Base-by-base conservation (phyloP, 2,797 vertebrate species). In the Potorous gilbertii region DNA sequence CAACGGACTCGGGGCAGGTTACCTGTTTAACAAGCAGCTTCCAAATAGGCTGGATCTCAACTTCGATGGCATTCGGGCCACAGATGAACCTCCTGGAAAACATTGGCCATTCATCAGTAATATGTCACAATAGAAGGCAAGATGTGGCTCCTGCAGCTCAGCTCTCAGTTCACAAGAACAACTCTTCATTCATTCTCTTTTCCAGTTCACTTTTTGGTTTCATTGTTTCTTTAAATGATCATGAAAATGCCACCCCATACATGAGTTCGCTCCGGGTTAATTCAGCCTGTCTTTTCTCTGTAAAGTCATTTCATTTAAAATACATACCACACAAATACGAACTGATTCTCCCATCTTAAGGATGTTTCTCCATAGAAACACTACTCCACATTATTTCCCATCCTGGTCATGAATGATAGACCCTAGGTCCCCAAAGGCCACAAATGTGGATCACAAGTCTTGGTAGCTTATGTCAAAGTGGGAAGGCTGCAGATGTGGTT, bases 21-120 rank as follows among this genome's bases (percentile, higher is more conserved):
- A 98, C 98, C 98, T 98, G 98, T 98, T 98, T 98, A 91, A 98
- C 98, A 96, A 99, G 98, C 87, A 99, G 94, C 94, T 99, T 99
- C 98, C 98, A 99, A 91, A 98, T 94, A 57, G 98, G 98, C 11
- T 90, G 95, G 89, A 99, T 97, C 96, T 98, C 98, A 56, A 99
- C 97, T 94, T 98, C 97, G 0, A 98, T 98, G 91, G 97, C 93
- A 90, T 99, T 99, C 90, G 98, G 98, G 9, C 98, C 98, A 90
- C 98, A 98, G 50, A 98, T 97, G 55, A 98, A 92, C 92, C 97
- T 98, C 96, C 98, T 99, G 96, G 3, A 92, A 91, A 40, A 98
- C 56, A 95, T 24, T 40, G 46, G 91, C 18, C 92, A 93, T 66
- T 92, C 13, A 8, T 98, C 96, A 98, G 16, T 66, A 55, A 92